Percentiles rank a stretch among this genome's conserved stretches.
These are phyloP conservation scores for Teleogryllus occipitalis DNA, from an alignment of 1,140 invertebrate genomes.

Conservation along the genomic window DNA sequence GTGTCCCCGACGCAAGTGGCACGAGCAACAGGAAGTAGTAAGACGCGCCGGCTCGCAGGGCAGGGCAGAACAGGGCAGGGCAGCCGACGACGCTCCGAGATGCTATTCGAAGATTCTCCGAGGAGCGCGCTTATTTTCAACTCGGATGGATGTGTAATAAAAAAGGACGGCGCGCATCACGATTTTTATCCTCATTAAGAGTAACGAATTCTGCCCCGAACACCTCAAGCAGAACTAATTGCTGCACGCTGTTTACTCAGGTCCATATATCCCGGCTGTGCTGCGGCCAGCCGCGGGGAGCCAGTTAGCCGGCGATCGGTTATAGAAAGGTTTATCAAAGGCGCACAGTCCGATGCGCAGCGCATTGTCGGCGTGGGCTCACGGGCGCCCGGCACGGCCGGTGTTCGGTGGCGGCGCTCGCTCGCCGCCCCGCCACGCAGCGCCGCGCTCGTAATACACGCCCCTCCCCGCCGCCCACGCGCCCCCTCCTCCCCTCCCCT, in stretches of 20 bases:
- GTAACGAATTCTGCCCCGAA: not conserved
- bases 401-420: too few species aligned
- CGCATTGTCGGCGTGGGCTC: not conserved
- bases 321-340: not conserved
- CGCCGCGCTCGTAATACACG: not conserved
- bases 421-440: too few species aligned
- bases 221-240: conserved; percentile 1
- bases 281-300: not conserved
- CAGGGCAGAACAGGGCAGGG: too few species aligned
- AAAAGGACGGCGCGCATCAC: not conserved
- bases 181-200: not conserved
- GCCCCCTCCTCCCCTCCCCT: not conserved
- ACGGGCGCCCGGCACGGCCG: not conserved
- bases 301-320: not conserved
- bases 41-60: too few species aligned
- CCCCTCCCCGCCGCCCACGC: not conserved
- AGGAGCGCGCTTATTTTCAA: too few species aligned
- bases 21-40: too few species aligned
- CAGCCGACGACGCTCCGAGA: too few species aligned
- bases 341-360: not conserved
- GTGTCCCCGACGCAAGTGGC: too few species aligned
- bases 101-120: too few species aligned
- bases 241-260: not conserved
- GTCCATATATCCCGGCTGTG: not conserved
- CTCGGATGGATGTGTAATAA: too few species aligned